Conservation (phyloP, 2,888 invertebrate species). For the Caenorhabditis imperialis region DNA sequence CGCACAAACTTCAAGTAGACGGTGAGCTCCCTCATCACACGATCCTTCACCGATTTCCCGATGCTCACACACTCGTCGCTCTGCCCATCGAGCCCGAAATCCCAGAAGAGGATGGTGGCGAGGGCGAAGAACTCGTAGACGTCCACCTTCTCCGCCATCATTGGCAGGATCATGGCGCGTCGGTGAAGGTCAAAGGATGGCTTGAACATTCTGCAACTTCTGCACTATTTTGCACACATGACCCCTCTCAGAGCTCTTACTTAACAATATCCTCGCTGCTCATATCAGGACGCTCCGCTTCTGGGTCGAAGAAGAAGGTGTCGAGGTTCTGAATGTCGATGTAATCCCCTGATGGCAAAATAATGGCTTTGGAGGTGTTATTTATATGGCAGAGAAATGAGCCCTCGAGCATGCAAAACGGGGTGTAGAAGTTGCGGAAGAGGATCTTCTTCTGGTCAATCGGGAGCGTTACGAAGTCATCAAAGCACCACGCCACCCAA, state of each 20-base stretch:
- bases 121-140: constrained; percentile 44
- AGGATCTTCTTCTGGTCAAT: constrained; percentile 50
- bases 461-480: constrained; percentile 31
- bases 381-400: constrained; percentile 37
- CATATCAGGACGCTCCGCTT: constrained; percentile 16
- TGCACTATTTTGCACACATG: constrained; percentile 11
- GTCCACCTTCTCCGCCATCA: constrained; percentile 40
- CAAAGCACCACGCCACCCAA: constrained; percentile 51
- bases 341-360: constrained; percentile 46
- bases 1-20: constrained; percentile 26
- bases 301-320: constrained; percentile 25
- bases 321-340: constrained; percentile 39
- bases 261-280: constrained; percentile 24
- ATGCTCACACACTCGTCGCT: constrained; percentile 30
- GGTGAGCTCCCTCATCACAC: constrained; percentile 33
- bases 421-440: constrained; percentile 48
- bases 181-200: constrained; percentile 36
- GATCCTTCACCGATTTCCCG: constrained; percentile 26
- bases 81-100: constrained; percentile 46
- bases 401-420: constrained; percentile 40
- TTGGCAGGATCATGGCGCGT: constrained; percentile 18
- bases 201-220: constrained; percentile 43
- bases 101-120: constrained; percentile 42
- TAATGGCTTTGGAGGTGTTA: constrained; percentile 22
- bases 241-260: constrained; percentile 12